phyloP scores from a whole-genome alignment of 23 tunicate genomes.

The Styela clava region DNA sequence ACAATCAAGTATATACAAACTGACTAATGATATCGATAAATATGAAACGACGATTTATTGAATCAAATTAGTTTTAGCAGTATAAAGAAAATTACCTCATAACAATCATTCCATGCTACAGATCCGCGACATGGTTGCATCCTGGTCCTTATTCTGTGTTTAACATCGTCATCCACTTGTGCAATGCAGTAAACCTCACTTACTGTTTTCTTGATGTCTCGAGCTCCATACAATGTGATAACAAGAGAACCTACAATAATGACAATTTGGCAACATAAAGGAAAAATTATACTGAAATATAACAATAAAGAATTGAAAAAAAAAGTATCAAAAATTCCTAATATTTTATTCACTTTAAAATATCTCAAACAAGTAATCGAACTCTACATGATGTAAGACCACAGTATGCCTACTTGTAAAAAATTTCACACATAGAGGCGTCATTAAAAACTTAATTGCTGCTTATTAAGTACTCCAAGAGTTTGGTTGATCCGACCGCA shows the following conservation, averaged over 20 bases:
- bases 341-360: background rate
- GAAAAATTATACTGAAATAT: background rate
- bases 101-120: slow-evolving; percentile 92
- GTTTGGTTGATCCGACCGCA: background rate
- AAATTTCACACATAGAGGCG: background rate
- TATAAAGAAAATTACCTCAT: slow-evolving; percentile 54
- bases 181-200: slow-evolving; percentile 88
- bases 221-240: slow-evolving; percentile 82
- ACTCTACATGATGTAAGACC: too few species aligned
- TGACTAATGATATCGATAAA: too few species aligned
- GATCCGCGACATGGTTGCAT: slow-evolving; percentile 88
- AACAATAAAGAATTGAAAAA: background rate
- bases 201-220: slow-evolving; percentile 74
- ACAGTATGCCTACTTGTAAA: background rate
- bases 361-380: background rate
- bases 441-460: background rate
- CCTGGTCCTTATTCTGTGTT: slow-evolving; percentile 74
- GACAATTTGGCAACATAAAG: background rate
- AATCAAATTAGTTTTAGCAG: too few species aligned
- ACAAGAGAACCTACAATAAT: slow-evolving; percentile 71
- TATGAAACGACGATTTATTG: too few species aligned
- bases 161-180: slow-evolving; percentile 77
- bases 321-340: background rate
- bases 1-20: too few species aligned
- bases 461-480: background rate